A percentile compares a stretch with the other conserved stretches of the same genome.
Evolutionary conservation across 2,113 vertebrate species (phyloP).

Genomic region (Leuciscus idus): DNA sequence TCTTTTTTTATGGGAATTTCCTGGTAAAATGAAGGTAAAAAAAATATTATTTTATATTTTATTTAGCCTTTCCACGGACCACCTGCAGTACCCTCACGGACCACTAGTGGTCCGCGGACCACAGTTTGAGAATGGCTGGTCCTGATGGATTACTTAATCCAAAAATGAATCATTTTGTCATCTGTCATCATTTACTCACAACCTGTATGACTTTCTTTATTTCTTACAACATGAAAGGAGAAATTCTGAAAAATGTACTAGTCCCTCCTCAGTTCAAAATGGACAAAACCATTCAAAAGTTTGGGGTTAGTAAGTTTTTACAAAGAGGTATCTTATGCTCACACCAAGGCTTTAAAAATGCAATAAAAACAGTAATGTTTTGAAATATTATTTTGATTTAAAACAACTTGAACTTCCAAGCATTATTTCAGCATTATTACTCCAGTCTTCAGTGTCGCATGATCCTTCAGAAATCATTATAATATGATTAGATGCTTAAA

Average conservation of each 20-base stretch:
- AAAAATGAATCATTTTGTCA: slow-evolving; percentile 3
- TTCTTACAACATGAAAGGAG: background rate
- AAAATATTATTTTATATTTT: no score
- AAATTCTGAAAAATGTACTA: background rate
- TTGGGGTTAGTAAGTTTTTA: background rate
- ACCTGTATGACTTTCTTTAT: background rate
- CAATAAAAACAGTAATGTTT: background rate
- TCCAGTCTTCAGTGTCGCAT: background rate
- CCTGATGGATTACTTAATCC: background rate
- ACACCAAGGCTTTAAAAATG: background rate
- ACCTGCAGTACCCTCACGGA: no score
- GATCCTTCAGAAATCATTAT: background rate
- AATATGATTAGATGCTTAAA: background rate
- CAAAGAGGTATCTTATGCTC: background rate
- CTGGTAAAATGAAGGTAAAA: no score
- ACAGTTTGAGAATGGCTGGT: no score
- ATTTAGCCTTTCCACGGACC: no score
- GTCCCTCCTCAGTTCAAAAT: background rate
- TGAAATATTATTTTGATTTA: background rate
- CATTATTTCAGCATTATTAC: background rate
- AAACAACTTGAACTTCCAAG: no score
- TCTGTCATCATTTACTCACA: slow-evolving; percentile 1
- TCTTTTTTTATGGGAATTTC: no score
- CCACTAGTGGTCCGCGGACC: no score
- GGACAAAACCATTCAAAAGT: background rate